A percentile compares a stretch with the other conserved stretches of the same genome.
Conservation (phyloP, 2,888 invertebrate genomes). For the Cantharis lateralis region DNA sequence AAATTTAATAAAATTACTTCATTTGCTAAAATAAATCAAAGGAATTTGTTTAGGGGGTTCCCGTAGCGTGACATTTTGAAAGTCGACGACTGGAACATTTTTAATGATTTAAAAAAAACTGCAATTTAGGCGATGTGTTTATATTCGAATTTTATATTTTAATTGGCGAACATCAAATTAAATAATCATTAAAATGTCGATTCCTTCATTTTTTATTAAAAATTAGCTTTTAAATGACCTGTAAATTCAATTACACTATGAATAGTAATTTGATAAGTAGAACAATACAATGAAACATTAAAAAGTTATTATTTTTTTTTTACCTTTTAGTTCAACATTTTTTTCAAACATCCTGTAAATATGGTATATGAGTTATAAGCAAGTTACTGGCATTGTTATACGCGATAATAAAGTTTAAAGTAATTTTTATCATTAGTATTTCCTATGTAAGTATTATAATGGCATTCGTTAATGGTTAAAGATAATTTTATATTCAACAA, state of each 20-base stretch:
- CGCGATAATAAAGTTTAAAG: not conserved
- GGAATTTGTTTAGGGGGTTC: not conserved
- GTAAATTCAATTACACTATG: not conserved
- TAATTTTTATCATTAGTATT: not conserved
- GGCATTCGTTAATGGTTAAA: not conserved
- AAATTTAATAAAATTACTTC: not conserved
- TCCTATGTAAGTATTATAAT: not conserved
- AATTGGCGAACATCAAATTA: not conserved
- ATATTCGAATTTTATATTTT: not conserved
- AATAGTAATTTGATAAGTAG: not conserved
- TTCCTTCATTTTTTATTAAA: not conserved
- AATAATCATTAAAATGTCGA: not conserved
- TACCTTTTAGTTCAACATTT: not conserved
- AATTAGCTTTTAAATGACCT: not conserved
- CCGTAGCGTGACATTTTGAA: not conserved
- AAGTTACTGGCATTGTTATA: not conserved
- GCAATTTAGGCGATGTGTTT: not conserved
- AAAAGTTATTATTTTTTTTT: not conserved
- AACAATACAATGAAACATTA: not conserved
- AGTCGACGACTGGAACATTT: too few relatives aligned
- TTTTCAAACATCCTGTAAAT: not conserved
- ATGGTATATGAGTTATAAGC: not conserved
- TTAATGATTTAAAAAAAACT: not conserved
- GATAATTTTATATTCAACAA: not conserved
- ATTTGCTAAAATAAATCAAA: not conserved